Conservation (phyloP, 2,797 vertebrate genomes). For the Catharus ustulatus region DNA sequence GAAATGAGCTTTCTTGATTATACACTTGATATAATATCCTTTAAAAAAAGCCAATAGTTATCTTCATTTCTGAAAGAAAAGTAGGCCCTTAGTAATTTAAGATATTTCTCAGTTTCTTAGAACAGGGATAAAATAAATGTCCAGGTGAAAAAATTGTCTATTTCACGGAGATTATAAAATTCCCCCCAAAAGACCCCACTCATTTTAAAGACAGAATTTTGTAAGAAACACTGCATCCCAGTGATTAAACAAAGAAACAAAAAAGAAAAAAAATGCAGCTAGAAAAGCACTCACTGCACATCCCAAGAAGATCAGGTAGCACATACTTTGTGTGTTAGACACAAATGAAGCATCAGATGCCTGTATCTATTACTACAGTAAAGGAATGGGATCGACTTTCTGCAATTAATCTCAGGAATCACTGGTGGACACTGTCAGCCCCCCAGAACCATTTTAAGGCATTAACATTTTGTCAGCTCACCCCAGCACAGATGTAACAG, state of each 20-base stretch:
- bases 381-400: not conserved
- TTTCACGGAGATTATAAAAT: not conserved
- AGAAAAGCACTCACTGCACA: not conserved
- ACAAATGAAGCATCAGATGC: not conserved
- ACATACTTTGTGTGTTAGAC: fast-evolving
- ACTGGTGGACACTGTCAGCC: not conserved
- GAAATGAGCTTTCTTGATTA: not conserved
- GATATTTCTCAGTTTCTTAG: not conserved
- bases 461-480: not conserved
- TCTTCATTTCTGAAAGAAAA: not conserved
- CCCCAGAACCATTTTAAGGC: not conserved
- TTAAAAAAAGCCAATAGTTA: not conserved
- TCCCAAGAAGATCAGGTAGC: not conserved
- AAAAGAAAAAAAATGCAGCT: fast-evolving
- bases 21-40: not conserved
- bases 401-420: not conserved
- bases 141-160: not conserved
- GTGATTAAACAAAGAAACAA: not conserved
- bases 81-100: not conserved
- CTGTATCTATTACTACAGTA: not conserved
- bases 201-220: not conserved
- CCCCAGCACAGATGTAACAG: not conserved
- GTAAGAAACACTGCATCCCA: not conserved
- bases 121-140: not conserved
- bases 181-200: not conserved